Conservation (phyloP, 64 coral and sea anemone species). For the Trachythela sp. region DNA sequence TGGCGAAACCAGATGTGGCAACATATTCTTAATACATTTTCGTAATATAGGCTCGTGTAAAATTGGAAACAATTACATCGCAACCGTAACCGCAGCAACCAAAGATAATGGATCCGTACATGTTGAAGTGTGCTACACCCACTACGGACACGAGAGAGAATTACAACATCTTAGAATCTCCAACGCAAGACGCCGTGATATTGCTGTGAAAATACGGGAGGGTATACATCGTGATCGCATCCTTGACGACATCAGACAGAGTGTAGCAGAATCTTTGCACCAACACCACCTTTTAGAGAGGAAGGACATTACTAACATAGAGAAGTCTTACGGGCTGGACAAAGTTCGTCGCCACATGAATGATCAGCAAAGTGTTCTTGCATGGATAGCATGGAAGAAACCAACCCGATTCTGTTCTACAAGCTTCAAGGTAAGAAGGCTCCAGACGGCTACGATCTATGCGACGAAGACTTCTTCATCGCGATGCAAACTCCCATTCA, state of each 20-base stretch:
- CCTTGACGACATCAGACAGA: constrained; percentile 22
- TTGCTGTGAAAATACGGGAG: constrained; percentile 26
- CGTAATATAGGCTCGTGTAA: not conserved
- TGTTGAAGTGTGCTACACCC: constrained; percentile 27
- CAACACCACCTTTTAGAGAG: constrained; percentile 28
- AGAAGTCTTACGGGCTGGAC: constrained; percentile 29
- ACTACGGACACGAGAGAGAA: constrained; percentile 20
- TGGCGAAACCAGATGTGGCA: no score
- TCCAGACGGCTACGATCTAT: no score
- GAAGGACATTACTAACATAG: constrained; percentile 37
- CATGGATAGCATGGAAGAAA: constrained; percentile 37
- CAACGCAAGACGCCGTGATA: constrained; percentile 25
- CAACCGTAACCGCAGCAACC: not conserved
- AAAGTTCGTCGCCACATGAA: constrained; percentile 15
- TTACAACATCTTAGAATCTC: constrained; percentile 30
- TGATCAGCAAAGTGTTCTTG: constrained; percentile 46
- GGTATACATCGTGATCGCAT: constrained; percentile 28
- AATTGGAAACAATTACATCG: constrained; percentile 26
- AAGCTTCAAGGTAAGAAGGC: constrained; percentile 25
- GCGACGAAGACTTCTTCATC: no score
- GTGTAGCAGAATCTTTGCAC: not conserved
- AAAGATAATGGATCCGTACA: not conserved
- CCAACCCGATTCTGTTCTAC: constrained; percentile 35
- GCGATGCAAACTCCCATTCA: no score
- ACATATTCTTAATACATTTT: no score